A percentile compares a stretch with the other conserved stretches of the same genome.
These are phyloP conservation scores for Aporophyla nigra DNA, from an alignment of 2,888 invertebrate genomes.

Conservation along the genomic window DNA sequence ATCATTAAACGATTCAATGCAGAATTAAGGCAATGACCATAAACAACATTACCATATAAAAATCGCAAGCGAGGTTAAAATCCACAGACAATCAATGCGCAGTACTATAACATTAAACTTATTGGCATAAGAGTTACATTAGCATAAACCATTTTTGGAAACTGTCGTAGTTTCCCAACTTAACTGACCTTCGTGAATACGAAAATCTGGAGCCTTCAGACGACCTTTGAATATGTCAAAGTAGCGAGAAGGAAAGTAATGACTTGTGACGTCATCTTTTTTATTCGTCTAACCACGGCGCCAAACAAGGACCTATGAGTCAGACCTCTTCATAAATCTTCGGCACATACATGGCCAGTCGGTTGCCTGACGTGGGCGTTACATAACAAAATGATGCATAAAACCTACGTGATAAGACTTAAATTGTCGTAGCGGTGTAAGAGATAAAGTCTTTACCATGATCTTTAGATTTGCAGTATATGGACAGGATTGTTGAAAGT, in stretches of 20 bases:
- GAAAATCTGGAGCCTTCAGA: slow-evolving; percentile 37
- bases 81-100: slow-evolving; percentile 9
- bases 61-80: slow-evolving; percentile 38
- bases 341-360: slow-evolving; percentile 56
- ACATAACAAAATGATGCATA: slow-evolving; percentile 61
- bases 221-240: slow-evolving; percentile 54
- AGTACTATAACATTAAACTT: slow-evolving; percentile 23
- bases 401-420: slow-evolving; percentile 54
- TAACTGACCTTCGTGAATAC: slow-evolving; percentile 28
- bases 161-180: slow-evolving; percentile 13
- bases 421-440: slow-evolving; percentile 47
- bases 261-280: slow-evolving; percentile 56
- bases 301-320: slow-evolving; percentile 64
- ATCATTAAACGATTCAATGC: slow-evolving; percentile 56
- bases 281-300: slow-evolving; percentile 45
- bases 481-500: slow-evolving; percentile 60
- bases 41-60: slow-evolving; percentile 47
- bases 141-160: neutral
- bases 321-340: slow-evolving; percentile 60
- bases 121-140: slow-evolving; percentile 38
- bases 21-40: slow-evolving; percentile 63
- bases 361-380: slow-evolving; percentile 51
- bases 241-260: slow-evolving; percentile 63
- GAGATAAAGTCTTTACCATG: slow-evolving; percentile 30
- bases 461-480: slow-evolving; percentile 49